These are phyloP conservation scores for Thysanoteuthis rhombus DNA, from an alignment of 2,888 invertebrate species.

Conservation along the genomic window DNA sequence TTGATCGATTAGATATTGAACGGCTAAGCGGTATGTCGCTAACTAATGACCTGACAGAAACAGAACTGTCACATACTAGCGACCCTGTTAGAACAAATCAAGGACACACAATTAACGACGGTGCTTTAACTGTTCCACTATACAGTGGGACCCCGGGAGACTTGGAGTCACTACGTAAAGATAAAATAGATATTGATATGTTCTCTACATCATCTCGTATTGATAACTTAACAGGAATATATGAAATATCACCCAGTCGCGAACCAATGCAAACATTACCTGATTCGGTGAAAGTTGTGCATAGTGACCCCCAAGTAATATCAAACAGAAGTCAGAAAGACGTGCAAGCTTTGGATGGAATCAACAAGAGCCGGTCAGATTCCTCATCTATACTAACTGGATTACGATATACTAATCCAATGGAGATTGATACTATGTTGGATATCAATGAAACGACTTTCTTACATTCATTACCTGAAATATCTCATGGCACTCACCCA, in stretches of 20 bases:
- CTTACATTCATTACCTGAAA: neutral
- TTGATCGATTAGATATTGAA: neutral
- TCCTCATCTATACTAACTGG: neutral
- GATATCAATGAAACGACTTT: neutral
- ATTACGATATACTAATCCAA: neutral
- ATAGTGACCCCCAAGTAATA: neutral
- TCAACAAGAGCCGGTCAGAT: neutral
- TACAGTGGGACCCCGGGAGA: neutral
- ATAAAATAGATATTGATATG: neutral
- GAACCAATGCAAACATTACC: neutral
- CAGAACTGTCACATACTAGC: neutral
- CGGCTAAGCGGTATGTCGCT: neutral
- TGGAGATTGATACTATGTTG: neutral
- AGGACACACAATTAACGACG: neutral
- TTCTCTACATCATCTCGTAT: neutral
- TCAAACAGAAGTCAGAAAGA: neutral
- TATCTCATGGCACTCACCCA: neutral
- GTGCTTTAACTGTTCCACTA: neutral
- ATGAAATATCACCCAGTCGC: neutral
- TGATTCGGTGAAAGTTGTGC: neutral
- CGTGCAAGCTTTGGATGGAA: neutral
- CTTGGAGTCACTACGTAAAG: neutral
- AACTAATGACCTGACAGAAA: neutral
- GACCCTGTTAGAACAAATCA: neutral
- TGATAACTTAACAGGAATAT: neutral